Base-by-base conservation (phyloP, 2,888 invertebrate genomes). In the Troglohyphantes excavatus region DNA sequence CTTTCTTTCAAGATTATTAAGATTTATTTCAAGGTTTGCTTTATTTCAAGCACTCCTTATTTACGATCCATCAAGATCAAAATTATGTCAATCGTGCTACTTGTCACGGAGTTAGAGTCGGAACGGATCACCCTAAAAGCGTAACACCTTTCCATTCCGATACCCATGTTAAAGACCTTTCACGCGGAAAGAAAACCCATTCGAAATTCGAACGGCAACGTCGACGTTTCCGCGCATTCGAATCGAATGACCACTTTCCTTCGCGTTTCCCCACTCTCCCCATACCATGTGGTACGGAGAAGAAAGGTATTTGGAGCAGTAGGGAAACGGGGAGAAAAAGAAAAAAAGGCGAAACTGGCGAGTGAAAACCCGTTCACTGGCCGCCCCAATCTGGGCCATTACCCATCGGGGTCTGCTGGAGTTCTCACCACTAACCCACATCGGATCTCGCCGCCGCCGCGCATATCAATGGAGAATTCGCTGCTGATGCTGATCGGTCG, bases 251-350 rank as follows among this genome's bases (percentile, higher is more conserved):
- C 53, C 53, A 53, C 53, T 53, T 53, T 53, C 53, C n/a, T n/a
- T 53, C 39, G 17, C 13, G 53, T 39, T 39, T 39, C 39, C n/a
- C n/a, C n/a, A n/a, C n/a, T n/a, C n/a, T n/a, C n/a, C 43, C 43
- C 43, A 61, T n/a, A 17, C n/a, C 33, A 33, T 17, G 65, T 19
- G 3, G 23, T 13, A 19, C 26, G 72, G 61, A 46, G 73, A 59
- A 27, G 87, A 81, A 73, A 87, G 87, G 87, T 87, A 87, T 87
- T 79, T 87, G 65, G 87, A 81, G 73, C 86, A 63, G 53, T 53
- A 27, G 29, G 67, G 33, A 21, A 33, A 61, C 17, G 43, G 39
- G 75, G 53, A 65, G 65, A 75, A 75, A 75, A 76, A 75, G 46
- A 27, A 75, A 7, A 78, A 78, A 78, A 78, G 46, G n/a, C 17